Conservation (phyloP, 2,888 invertebrate genomes). For the Melieria picta region DNA sequence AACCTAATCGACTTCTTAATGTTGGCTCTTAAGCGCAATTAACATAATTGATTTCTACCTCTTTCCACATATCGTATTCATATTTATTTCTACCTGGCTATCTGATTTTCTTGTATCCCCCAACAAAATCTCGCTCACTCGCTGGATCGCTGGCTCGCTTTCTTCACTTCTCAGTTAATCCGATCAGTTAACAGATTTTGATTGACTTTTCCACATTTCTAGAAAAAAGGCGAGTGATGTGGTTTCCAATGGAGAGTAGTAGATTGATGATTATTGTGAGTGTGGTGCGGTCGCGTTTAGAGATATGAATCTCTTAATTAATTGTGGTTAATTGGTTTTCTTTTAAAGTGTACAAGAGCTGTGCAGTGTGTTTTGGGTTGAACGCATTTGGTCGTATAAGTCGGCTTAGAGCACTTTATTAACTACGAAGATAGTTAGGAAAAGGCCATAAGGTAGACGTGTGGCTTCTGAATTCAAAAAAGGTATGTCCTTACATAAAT, state of each 20-base stretch:
- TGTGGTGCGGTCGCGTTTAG: background rate
- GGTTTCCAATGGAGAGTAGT: too few species aligned
- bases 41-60: conserved; percentile 55
- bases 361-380: too few species aligned
- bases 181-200: conserved; percentile 39
- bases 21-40: conserved; percentile 45
- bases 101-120: conserved; percentile 2
- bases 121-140: conserved; percentile 1
- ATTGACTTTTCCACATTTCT: conserved; percentile 40
- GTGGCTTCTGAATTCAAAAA: too few species aligned
- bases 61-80: conserved; percentile 23
- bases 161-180: conserved; percentile 40
- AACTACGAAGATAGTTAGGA: too few species aligned
- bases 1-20: too few species aligned
- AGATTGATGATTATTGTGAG: background rate
- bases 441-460: too few species aligned
- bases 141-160: too few species aligned
- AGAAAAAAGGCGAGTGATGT: too few species aligned
- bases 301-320: conserved; percentile 48
- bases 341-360: background rate
- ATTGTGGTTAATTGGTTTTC: conserved; percentile 47
- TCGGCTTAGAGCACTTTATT: too few species aligned
- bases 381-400: too few species aligned
- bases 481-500: too few species aligned
- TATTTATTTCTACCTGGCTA: background rate